Evolutionary conservation across 2,797 vertebrate species (phyloP), one percentile per base, ranked within the genome.

Genomic region (Poecile montanus): DNA sequence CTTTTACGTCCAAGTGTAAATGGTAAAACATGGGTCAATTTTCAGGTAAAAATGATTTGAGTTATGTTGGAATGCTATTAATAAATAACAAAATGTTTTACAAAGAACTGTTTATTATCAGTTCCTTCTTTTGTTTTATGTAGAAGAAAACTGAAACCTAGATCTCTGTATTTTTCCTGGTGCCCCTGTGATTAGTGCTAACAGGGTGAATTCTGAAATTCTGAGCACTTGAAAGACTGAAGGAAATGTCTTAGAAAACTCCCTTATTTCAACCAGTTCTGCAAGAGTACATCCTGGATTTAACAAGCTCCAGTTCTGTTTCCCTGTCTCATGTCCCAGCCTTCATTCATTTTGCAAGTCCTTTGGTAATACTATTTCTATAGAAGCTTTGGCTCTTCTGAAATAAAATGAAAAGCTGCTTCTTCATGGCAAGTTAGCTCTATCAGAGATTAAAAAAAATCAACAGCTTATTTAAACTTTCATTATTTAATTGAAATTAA

Each of bases 401-500:
- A 83, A 93, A 45, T 61, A 63, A 93, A 83, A 76, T 30, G 15
- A 93, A 93, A 88, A 83, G 26, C 42, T 83, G 14, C 34, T 80
- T 44, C 47, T 91, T 82, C 51, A 73, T 82, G 88, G 85, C 66
- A 94, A 92, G 58, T 93, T 93, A 90, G 82, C 60, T 73, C 82
- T 83, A 65, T 78, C 82, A 78, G 62, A 84, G 79, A 62, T 89
- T 72, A 82, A 89, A 93, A 96, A 93, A 96, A 93, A 76, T 67
- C 91, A 96, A 78, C 84, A 85, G 47, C 44, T 78, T 91, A 91
- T 94, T 95, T 95, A 94, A 93, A 45, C 51, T 91, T 70, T 63
- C 57, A 62, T 93, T 94, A 81, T 70, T 87, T 91, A 82, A 85
- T 84, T 95, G 51, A 79, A 67, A 85, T 71, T 42, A 48, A 56